Conservation (phyloP, 2,113 vertebrate species). For the Cololabis saira region DNA sequence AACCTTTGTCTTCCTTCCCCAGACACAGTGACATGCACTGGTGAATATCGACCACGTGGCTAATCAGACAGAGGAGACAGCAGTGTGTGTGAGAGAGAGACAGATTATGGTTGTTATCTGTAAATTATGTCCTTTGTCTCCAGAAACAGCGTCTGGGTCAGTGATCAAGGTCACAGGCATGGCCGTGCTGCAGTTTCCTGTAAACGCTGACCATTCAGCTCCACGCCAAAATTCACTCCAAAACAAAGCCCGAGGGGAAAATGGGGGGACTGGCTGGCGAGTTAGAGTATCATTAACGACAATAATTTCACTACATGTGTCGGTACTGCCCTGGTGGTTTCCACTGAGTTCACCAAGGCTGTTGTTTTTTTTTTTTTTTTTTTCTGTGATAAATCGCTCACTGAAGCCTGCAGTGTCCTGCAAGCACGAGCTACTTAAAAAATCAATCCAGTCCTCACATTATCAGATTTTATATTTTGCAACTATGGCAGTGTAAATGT, state of each 20-base stretch:
- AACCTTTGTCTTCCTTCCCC: slow-evolving; percentile 63
- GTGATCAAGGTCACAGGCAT: slow-evolving; percentile 46
- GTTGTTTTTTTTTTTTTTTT: no score
- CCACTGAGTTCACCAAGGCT: neutral
- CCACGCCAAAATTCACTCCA: neutral
- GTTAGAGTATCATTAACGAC: neutral
- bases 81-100: neutral
- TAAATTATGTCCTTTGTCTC: slow-evolving; percentile 59
- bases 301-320: neutral
- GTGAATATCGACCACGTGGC: slow-evolving; percentile 58
- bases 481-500: no score
- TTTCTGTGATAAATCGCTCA: no score
- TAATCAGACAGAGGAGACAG: slow-evolving; percentile 42
- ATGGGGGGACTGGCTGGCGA: neutral
- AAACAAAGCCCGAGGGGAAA: neutral
- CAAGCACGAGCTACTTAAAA: no score
- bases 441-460: no score
- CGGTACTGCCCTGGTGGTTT: neutral
- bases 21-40: slow-evolving; percentile 68
- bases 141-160: slow-evolving; percentile 49
- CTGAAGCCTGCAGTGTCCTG: neutral
- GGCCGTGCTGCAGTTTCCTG: slow-evolving; percentile 22
- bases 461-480: no score
- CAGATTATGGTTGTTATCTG: slow-evolving; percentile 33
- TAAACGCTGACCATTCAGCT: slow-evolving; percentile 13